These are phyloP conservation scores for Linepithema humile DNA, from an alignment of 1,140 invertebrate genomes.

Conservation along the genomic window DNA sequence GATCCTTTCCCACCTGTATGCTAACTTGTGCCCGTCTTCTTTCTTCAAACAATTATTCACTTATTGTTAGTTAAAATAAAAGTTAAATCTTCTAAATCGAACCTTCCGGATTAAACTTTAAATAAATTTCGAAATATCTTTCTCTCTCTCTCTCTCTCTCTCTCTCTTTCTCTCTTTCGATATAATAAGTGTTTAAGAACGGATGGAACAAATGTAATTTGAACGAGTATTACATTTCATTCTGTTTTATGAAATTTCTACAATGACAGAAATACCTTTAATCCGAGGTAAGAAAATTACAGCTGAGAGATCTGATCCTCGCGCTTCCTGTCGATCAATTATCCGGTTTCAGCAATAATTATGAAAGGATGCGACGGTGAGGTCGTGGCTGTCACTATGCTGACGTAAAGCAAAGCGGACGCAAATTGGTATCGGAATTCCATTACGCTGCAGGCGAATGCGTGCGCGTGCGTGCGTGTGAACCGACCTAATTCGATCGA, in stretches of 20 bases:
- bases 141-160: too few relatives aligned
- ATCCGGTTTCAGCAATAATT: slow-evolving; percentile 23
- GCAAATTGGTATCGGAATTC: slow-evolving; percentile 70
- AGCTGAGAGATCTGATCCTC: not conserved
- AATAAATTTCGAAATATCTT: not conserved
- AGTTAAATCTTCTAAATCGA: not conserved
- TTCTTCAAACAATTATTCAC: not conserved
- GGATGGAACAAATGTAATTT: not conserved
- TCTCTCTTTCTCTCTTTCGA: too few relatives aligned
- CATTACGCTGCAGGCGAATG: slow-evolving; percentile 44
- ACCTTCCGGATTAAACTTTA: not conserved
- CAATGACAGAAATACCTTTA: not conserved
- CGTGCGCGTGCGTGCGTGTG: slow-evolving; percentile 27
- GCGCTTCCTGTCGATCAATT: slow-evolving; percentile 1
- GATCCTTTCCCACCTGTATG: not conserved
- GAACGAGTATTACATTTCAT: not conserved
- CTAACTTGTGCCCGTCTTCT: not conserved
- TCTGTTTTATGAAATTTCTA: not conserved
- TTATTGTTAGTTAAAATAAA: not conserved
- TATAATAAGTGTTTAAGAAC: not conserved
- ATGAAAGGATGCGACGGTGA: not conserved
- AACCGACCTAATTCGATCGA: slow-evolving; percentile 65
- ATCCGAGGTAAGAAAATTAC: not conserved
- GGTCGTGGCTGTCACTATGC: slow-evolving; percentile 29
- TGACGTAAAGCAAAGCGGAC: slow-evolving; percentile 60